Evolutionary conservation across 2,113 vertebrate species (phyloP).

Genomic region (Brachionichthys hirsutus): DNA sequence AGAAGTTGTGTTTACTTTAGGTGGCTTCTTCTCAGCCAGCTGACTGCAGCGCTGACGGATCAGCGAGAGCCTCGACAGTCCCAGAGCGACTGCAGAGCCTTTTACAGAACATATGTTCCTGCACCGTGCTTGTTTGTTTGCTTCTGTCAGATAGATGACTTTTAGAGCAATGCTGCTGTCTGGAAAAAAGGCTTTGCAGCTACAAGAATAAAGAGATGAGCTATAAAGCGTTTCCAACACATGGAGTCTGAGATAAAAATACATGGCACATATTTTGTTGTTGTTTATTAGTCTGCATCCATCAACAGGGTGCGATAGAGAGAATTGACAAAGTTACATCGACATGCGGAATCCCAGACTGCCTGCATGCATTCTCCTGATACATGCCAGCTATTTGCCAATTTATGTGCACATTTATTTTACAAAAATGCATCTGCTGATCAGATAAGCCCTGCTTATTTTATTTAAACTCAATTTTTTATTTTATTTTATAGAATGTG

Average conservation of each 20-base stretch:
- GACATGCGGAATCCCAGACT: no score
- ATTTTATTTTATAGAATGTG: no score
- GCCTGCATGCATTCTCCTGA: no score
- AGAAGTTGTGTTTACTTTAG: slow-evolving; percentile 56
- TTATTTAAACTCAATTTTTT: no score
- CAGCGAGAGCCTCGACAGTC: slow-evolving; percentile 28
- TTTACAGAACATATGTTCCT: slow-evolving; percentile 57
- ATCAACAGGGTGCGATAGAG: no score
- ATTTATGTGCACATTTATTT: no score
- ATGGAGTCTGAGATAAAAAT: slow-evolving; percentile 10
- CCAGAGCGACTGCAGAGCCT: slow-evolving; percentile 23
- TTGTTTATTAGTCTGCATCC: neutral
- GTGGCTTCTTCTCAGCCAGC: slow-evolving; percentile 12
- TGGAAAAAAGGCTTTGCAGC: slow-evolving; percentile 18
- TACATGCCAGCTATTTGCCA: no score
- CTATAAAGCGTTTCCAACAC: slow-evolving; percentile 31
- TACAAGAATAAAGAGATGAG: slow-evolving; percentile 25
- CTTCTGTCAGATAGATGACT: slow-evolving; percentile 40
- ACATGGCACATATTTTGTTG: slow-evolving; percentile 9
- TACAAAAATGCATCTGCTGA: no score
- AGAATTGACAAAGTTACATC: no score
- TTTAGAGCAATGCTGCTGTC: slow-evolving; percentile 41
- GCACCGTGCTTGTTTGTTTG: slow-evolving; percentile 35
- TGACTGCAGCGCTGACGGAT: slow-evolving; percentile 31
- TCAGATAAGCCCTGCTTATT: no score